These are phyloP conservation scores for Eupithecia subfuscata DNA, from an alignment of 2,888 invertebrate genomes.

Conservation along the genomic window DNA sequence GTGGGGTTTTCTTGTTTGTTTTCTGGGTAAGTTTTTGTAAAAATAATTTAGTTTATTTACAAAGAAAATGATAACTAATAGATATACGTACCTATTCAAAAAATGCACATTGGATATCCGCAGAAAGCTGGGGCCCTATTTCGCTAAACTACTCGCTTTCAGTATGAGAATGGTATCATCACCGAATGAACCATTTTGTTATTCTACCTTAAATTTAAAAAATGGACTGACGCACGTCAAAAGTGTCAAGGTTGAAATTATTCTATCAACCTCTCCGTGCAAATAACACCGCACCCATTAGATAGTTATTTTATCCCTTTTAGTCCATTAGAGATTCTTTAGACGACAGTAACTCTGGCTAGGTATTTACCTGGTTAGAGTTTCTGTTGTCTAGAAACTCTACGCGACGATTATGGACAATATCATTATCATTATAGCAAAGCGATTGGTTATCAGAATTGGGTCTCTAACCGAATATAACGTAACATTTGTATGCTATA, in stretches of 20 bases:
- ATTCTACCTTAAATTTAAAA: neutral
- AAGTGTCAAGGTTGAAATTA: neutral
- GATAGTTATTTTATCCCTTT: no score
- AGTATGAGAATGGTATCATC: neutral
- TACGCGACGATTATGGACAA: no score
- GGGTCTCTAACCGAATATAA: no score
- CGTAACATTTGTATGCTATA: neutral
- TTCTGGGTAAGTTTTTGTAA: neutral
- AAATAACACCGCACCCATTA: no score
- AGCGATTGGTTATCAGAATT: no score
- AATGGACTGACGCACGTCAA: neutral
- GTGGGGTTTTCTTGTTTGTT: neutral
- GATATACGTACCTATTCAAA: neutral
- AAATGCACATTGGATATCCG: neutral
- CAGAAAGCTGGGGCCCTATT: neutral
- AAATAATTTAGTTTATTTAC: no score
- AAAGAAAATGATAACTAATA: neutral
- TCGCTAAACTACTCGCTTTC: neutral
- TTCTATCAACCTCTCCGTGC: no score
- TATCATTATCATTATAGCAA: no score
- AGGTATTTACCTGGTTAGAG: no score
- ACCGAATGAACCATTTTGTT: neutral
- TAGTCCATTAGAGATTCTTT: no score
- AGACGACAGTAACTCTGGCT: no score
- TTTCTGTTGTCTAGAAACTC: neutral